Evolutionary conservation across 2,113 vertebrate genomes (phyloP).

Genomic region (Nanorana parkeri): DNA sequence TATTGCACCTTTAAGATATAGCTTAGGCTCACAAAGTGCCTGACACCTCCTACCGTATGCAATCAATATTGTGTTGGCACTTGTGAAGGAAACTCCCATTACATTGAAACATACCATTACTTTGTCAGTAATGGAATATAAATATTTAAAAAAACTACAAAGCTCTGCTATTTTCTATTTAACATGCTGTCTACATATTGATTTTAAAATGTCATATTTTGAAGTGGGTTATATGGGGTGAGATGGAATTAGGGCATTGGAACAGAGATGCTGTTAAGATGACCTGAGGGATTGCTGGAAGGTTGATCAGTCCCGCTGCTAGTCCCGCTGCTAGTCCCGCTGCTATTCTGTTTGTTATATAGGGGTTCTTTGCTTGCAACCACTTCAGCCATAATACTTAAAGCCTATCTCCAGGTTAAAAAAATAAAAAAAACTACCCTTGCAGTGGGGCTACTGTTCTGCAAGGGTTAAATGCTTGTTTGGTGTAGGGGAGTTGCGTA

Average conservation of each 20-base stretch:
- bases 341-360: too few species aligned
- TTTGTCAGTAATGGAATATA: slow-evolving; percentile 23
- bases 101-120: neutral
- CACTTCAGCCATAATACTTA: too few species aligned
- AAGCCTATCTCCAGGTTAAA: too few species aligned
- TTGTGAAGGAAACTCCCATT: too few species aligned
- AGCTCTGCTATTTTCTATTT: neutral
- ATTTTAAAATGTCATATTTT: slow-evolving; percentile 7
- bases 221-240: slow-evolving; percentile 16
- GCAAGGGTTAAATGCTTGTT: too few species aligned
- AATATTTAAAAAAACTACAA: slow-evolving; percentile 15
- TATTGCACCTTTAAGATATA: neutral
- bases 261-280: neutral
- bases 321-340: too few species aligned
- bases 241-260: slow-evolving; percentile 6
- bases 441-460: too few species aligned
- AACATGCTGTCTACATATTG: slow-evolving; percentile 14
- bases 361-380: too few species aligned
- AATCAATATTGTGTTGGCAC: neutral
- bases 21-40: neutral
- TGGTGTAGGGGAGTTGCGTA: too few species aligned
- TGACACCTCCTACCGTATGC: neutral
- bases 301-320: too few species aligned
- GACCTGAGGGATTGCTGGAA: too few species aligned
- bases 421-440: too few species aligned